Evolutionary conservation across 2,888 invertebrate genomes (phyloP), one percentile per base, ranked within the genome.

Genomic region (Hirtodrosophila alboralis): DNA sequence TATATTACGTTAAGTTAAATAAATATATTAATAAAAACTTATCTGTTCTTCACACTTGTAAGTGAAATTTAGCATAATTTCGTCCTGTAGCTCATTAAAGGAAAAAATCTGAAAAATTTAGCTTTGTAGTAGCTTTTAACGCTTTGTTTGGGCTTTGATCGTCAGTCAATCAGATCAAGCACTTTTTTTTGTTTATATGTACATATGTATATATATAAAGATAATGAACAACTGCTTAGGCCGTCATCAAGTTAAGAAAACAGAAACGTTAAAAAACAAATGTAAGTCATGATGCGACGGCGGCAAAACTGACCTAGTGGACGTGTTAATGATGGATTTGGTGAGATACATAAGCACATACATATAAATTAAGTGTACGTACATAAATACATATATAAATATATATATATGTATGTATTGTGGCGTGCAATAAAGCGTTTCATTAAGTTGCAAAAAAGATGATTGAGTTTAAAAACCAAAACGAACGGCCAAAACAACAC

Each of bases 261-360:
- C n/a, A 31, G 30, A 67, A 63, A 52, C 48, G 48, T 27, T 37
- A 34, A 47, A 48, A 62, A 53, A 54, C 54, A 71, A 78, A 75
- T 78, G 75, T 76, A 75, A 67, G 71, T 60, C 72, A 56, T 71
- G 76, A 62, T 60, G 57, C 61, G 66, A 27, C 28, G 27, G 34
- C 60, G 62, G 52, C 64, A 21, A 27, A 45, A 60, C 36, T 81
- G 81, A 81, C 81, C 81, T 81, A 81, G 75, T 81, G 66, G 65
- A 56, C 83, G 87, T 86, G 85, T 77, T 86, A 81, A 81, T 81
- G 86, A 81, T 81, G 85, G 78, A 80, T 81, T 61, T 81, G 83
- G 40, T 28, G 60, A 76, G 84, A 76, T 80, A 80, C 34, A 40
- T 14, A 28, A 45, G 51, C 27, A 33, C 28, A 26, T 21, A 31